Conservation (phyloP, 2,888 invertebrate genomes). For the Drosophila multiciliata region DNA sequence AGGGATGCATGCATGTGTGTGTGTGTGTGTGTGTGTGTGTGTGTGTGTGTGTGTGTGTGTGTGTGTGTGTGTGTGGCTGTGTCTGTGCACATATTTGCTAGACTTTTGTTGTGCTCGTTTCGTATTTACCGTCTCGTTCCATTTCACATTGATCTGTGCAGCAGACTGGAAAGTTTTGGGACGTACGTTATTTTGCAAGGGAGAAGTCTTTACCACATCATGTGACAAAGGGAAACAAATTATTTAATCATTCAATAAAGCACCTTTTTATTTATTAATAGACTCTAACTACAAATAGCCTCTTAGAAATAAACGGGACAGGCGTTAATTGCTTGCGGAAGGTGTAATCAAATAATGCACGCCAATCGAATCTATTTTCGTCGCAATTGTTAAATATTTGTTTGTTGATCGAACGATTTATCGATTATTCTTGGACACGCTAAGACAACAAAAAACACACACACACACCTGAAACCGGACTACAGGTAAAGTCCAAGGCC, state of each 20-base stretch:
- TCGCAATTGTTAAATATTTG: conserved; percentile 22
- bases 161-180: conserved; percentile 67
- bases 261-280: background rate
- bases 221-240: conserved; percentile 33
- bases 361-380: conserved; percentile 51
- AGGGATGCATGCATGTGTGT: conserved; percentile 4
- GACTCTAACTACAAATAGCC: background rate
- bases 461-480: conserved; percentile 9
- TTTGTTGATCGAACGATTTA: conserved; percentile 5
- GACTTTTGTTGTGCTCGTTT: conserved; percentile 35
- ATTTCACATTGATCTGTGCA: conserved; percentile 44
- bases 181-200: background rate
- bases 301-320: conserved; percentile 56
- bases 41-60: conserved; percentile 24
- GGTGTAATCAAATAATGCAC: conserved; percentile 36
- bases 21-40: conserved; percentile 33
- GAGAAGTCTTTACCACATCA: conserved; percentile 23
- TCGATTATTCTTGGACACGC: background rate
- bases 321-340: conserved; percentile 58
- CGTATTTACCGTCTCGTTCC: conserved; percentile 52
- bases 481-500: conserved; percentile 31
- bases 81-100: conserved; percentile 14
- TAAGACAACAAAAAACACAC: background rate
- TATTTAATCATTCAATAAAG: background rate
- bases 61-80: conserved; percentile 22